phyloP scores from a whole-genome alignment of 2,888 invertebrate genomes.

The Oxytorus armatus region DNA sequence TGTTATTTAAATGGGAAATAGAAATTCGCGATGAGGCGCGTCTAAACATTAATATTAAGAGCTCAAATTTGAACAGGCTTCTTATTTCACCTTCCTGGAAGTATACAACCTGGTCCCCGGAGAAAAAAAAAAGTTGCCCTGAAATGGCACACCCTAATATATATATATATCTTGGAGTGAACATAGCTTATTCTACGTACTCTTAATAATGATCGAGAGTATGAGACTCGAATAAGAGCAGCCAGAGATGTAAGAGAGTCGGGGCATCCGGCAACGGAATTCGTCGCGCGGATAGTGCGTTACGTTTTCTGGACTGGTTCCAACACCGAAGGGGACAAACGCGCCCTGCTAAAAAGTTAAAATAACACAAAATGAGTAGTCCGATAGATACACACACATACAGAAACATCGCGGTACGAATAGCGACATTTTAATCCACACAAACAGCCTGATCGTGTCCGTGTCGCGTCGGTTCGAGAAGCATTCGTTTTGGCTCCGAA shows the following conservation, averaged over 20 bases:
- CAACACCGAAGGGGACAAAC: constrained; percentile 58
- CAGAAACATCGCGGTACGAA: constrained; percentile 16
- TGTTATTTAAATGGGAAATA: too few species aligned
- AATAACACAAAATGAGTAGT: constrained; percentile 68
- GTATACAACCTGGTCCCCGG: too few species aligned
- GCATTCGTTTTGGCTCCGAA: constrained; percentile 43
- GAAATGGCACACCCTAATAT: too few species aligned
- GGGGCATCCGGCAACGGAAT: constrained; percentile 60
- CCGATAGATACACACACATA: constrained; percentile 25
- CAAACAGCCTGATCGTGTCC: not conserved
- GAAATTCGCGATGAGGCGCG: too few species aligned
- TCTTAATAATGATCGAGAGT: constrained; percentile 58
- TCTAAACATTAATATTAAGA: too few species aligned
- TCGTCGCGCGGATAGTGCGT: constrained; percentile 61
- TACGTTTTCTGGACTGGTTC: constrained; percentile 68
- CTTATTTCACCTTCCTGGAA: too few species aligned
- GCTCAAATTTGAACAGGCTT: too few species aligned
- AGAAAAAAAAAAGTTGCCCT: too few species aligned
- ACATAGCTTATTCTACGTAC: not conserved
- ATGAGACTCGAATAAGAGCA: constrained; percentile 28
- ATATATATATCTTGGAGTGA: not conserved
- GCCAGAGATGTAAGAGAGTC: constrained; percentile 9
- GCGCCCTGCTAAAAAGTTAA: constrained; percentile 69
- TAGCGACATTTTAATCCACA: not conserved
- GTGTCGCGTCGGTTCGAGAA: not conserved